Percentiles rank a stretch among this genome's conserved stretches.
Evolutionary conservation across 2,113 vertebrate genomes (phyloP).

Genomic region (Sclerurus mexicanus): DNA sequence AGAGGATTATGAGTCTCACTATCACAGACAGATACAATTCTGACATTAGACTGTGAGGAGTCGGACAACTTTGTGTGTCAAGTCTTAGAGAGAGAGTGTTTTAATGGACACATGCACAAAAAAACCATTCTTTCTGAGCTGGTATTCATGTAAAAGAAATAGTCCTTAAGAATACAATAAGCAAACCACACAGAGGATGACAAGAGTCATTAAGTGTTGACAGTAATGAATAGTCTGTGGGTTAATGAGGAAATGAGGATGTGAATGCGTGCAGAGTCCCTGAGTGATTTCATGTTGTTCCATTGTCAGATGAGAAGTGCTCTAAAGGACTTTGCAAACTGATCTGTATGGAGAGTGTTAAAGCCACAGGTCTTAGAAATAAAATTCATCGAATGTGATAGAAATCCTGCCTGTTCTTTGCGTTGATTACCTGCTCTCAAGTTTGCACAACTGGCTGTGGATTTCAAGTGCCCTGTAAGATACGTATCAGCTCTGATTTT

Average conservation of each 20-base stretch:
- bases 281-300: background rate
- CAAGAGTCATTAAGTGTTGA: background rate
- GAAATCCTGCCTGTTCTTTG: background rate
- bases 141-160: background rate
- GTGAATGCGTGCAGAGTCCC: background rate
- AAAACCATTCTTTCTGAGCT: background rate
- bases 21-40: fast-evolving
- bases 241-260: background rate
- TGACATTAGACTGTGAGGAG: background rate
- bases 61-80: background rate
- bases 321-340: background rate
- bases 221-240: background rate
- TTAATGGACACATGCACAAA: background rate
- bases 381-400: background rate
- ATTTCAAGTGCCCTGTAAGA: background rate
- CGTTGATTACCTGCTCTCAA: background rate
- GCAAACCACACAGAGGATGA: background rate
- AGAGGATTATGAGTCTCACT: background rate
- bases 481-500: background rate
- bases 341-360: background rate
- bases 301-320: background rate
- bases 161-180: background rate
- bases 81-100: fast-evolving
- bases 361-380: background rate
- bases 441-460: background rate